These are phyloP conservation scores for Drosophila sp. DNA, from an alignment of 1,140 invertebrate genomes.

Conservation along the genomic window DNA sequence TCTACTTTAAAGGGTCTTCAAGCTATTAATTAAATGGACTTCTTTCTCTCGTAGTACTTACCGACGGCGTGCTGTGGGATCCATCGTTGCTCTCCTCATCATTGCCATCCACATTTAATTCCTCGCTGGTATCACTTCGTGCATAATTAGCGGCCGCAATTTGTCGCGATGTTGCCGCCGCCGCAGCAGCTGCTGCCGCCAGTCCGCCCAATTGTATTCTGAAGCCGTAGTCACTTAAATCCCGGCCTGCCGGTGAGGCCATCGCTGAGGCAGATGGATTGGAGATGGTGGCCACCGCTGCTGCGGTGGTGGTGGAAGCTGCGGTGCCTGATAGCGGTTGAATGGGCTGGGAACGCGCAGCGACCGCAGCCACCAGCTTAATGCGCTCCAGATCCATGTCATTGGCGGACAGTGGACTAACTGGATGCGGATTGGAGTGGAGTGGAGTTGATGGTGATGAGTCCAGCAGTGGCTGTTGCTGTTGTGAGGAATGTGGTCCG, in stretches of 20 bases:
- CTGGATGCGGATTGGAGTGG: slow-evolving; percentile 12
- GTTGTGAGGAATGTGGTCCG: slow-evolving; percentile 48
- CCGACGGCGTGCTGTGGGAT: slow-evolving; percentile 77
- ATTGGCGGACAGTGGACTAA: slow-evolving; percentile 35
- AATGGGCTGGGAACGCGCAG: slow-evolving; percentile 46
- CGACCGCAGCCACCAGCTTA: slow-evolving; percentile 77
- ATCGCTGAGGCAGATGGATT: slow-evolving; percentile 35
- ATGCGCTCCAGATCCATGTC: slow-evolving; percentile 82
- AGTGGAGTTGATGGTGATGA: slow-evolving; percentile 15
- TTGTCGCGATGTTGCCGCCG: slow-evolving; percentile 76
- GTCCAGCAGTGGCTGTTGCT: slow-evolving; percentile 47
- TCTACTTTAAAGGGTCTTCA: no score
- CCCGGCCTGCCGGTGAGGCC: slow-evolving; percentile 61
- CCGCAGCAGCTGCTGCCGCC: slow-evolving; percentile 76
- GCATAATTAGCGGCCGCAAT: slow-evolving; percentile 80
- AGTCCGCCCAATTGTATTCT: slow-evolving; percentile 82
- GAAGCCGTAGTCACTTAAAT: slow-evolving; percentile 82
- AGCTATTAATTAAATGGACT: no score
- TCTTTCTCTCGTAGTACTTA: slow-evolving; percentile 49
- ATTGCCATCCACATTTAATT: slow-evolving; percentile 81
- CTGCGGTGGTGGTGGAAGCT: slow-evolving; percentile 31
- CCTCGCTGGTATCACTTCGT: slow-evolving; percentile 82
- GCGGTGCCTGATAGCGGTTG: slow-evolving; percentile 40
- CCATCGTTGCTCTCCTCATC: slow-evolving; percentile 81
- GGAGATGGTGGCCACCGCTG: slow-evolving; percentile 40